Evolutionary conservation across 1,140 invertebrate genomes (phyloP).

Genomic region (Diachasmimorpha longicaudata): DNA sequence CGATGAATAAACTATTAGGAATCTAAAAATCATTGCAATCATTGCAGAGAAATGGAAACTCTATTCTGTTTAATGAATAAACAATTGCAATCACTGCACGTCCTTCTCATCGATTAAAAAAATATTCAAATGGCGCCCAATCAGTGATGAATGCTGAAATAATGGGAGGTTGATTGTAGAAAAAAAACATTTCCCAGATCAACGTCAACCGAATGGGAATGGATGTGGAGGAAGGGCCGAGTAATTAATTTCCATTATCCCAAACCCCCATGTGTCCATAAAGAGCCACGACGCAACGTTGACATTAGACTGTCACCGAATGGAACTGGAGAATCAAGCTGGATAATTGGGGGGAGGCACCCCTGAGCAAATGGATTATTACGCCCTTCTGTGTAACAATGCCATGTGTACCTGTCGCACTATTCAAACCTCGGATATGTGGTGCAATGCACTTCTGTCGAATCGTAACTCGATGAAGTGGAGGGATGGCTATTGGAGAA

Average conservation of each 20-base stretch:
- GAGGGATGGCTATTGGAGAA: neutral
- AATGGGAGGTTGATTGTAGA: neutral
- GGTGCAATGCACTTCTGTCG: neutral
- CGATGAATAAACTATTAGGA: too few relatives aligned
- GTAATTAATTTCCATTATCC: neutral
- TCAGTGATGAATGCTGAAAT: too few relatives aligned
- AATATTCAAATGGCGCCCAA: too few relatives aligned
- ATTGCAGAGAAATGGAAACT: too few relatives aligned
- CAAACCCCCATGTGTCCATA: neutral
- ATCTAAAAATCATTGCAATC: too few relatives aligned
- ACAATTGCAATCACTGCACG: too few relatives aligned
- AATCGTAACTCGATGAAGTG: neutral
- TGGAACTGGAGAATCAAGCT: neutral
- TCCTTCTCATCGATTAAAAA: too few relatives aligned
- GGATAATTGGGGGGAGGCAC: neutral
- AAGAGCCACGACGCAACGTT: neutral
- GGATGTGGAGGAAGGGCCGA: neutral
- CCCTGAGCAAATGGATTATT: neutral
- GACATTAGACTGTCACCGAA: neutral
- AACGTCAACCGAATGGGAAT: neutral
- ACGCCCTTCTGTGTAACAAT: neutral
- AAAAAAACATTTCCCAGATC: neutral
- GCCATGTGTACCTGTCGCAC: neutral
- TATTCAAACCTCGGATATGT: neutral
- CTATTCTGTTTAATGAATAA: too few relatives aligned